A percentile compares a stretch with the other conserved stretches of the same genome.
phyloP scores from a whole-genome alignment of 1,140 invertebrate genomes.

The Eciton burchellii region DNA sequence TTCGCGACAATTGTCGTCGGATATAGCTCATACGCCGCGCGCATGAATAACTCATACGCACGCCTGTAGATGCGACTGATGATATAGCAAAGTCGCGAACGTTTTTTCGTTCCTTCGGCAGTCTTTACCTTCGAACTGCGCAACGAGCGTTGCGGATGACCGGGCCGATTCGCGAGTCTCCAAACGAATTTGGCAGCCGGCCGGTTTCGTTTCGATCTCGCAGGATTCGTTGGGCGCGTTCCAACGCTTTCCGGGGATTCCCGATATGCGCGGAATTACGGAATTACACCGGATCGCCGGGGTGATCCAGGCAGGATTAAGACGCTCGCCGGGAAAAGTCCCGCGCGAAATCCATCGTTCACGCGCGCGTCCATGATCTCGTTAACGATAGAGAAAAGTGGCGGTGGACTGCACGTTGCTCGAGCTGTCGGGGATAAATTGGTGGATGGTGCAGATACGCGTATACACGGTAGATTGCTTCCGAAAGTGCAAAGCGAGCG shows the following conservation, averaged over 20 bases:
- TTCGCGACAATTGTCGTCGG: conserved; percentile 28
- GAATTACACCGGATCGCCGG: conserved; percentile 30
- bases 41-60: conserved; percentile 38
- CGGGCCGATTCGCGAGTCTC: conserved; percentile 14
- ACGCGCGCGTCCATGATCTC: conserved; percentile 57
- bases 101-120: conserved; percentile 5
- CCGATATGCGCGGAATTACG: conserved; percentile 27
- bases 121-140: background rate
- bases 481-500: conserved; percentile 25
- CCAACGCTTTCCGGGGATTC: conserved; percentile 18
- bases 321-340: background rate
- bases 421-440: conserved; percentile 63
- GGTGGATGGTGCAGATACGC: conserved; percentile 50
- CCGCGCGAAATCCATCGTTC: conserved; percentile 41
- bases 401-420: conserved; percentile 45
- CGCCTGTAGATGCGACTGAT: background rate
- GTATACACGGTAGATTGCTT: conserved; percentile 56
- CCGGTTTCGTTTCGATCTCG: conserved; percentile 24
- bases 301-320: background rate
- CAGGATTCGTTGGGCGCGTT: conserved; percentile 42
- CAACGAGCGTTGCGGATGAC: background rate
- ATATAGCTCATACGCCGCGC: conserved; percentile 18
- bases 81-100: background rate
- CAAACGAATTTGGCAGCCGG: conserved; percentile 61
- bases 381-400: conserved; percentile 63